phyloP scores from a whole-genome alignment of 2,797 vertebrate genomes.

The Eupleurogrammus muticus region DNA sequence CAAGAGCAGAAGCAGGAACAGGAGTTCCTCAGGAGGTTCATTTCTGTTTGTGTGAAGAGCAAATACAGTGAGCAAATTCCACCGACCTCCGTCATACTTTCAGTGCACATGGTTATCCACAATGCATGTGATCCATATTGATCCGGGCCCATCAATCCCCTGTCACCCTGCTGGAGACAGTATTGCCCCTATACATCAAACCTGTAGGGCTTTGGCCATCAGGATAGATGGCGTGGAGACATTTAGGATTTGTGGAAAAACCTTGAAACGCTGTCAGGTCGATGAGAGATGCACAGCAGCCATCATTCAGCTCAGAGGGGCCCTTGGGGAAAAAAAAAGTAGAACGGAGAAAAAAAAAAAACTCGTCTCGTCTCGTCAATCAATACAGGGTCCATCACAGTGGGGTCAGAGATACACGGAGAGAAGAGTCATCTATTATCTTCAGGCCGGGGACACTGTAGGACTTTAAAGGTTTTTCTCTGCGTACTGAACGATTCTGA shows the following conservation, averaged over 20 bases:
- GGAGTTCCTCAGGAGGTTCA: not conserved
- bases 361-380: too few relatives aligned
- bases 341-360: slow-evolving; percentile 16
- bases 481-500: not conserved
- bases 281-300: slow-evolving; percentile 46
- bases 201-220: slow-evolving; percentile 42
- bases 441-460: not conserved
- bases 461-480: slow-evolving; percentile 7
- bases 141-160: slow-evolving; percentile 53
- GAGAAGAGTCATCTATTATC: slow-evolving; percentile 33
- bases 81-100: not conserved
- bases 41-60: not conserved
- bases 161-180: slow-evolving; percentile 56
- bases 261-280: slow-evolving; percentile 61
- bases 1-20: not conserved
- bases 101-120: slow-evolving; percentile 47
- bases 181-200: slow-evolving; percentile 58
- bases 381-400: slow-evolving; percentile 50
- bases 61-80: not conserved
- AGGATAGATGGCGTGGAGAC: slow-evolving; percentile 45
- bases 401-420: slow-evolving; percentile 32
- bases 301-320: slow-evolving; percentile 55
- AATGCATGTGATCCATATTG: slow-evolving; percentile 53
- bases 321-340: slow-evolving; percentile 16
- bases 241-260: slow-evolving; percentile 58